Conservation (phyloP, 1,140 invertebrate species). For the Drosophila tropicalis region DNA sequence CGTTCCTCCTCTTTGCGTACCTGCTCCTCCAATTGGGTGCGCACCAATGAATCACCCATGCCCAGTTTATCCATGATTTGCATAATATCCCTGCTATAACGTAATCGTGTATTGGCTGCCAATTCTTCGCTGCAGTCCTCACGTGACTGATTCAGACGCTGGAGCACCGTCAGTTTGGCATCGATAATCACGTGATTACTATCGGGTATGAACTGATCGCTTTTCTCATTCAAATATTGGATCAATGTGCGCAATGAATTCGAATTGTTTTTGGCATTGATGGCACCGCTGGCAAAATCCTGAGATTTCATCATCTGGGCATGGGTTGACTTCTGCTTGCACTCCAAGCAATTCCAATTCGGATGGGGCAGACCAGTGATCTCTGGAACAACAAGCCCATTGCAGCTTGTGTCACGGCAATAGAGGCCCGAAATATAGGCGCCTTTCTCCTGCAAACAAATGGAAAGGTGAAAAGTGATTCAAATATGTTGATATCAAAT, state of each 20-base stretch:
- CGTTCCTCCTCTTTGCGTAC: slow-evolving; percentile 57
- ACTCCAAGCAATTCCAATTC: slow-evolving; percentile 77
- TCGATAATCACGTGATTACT: slow-evolving; percentile 77
- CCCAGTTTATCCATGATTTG: slow-evolving; percentile 80
- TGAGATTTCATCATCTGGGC: slow-evolving; percentile 78
- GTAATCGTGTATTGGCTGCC: slow-evolving; percentile 56
- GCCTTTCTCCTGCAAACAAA: slow-evolving; percentile 66
- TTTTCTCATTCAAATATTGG: slow-evolving; percentile 76
- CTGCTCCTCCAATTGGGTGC: slow-evolving; percentile 63
- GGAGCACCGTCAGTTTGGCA: slow-evolving; percentile 73
- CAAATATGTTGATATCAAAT: no score
- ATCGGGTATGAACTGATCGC: slow-evolving; percentile 71
- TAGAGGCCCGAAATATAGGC: slow-evolving; percentile 76
- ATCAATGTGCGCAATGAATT: slow-evolving; percentile 72
- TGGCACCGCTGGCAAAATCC: slow-evolving; percentile 75
- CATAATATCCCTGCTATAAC: slow-evolving; percentile 82
- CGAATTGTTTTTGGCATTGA: slow-evolving; percentile 76
- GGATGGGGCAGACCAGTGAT: slow-evolving; percentile 74
- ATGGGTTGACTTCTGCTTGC: slow-evolving; percentile 78
- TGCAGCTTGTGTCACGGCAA: slow-evolving; percentile 75
- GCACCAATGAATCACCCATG: slow-evolving; percentile 79
- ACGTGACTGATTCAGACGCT: slow-evolving; percentile 47
- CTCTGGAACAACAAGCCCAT: slow-evolving; percentile 75
- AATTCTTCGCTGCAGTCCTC: slow-evolving; percentile 77
- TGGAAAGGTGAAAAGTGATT: neutral